Evolutionary conservation across 2,113 vertebrate species (phyloP), one percentile per base, ranked within the genome.

Genomic region (Lethenteron reissneri): DNA sequence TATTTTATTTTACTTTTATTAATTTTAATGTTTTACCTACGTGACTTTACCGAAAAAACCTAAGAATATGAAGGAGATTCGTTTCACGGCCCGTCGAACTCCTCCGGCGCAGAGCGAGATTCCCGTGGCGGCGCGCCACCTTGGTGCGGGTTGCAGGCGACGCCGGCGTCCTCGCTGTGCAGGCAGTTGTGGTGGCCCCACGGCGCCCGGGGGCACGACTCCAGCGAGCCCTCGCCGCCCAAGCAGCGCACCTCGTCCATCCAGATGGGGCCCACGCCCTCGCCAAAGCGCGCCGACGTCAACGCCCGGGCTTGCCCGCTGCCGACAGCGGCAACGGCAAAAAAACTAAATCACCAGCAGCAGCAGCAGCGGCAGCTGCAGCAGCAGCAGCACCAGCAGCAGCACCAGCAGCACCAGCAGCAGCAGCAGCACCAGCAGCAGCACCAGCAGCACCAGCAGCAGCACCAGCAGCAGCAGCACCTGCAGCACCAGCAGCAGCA

Each of bases 171-270:
- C 75, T 83, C 79, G 58, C 80, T 78, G 72, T 82, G 85, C 73
- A 80, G 81, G 80, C 88, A 92, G 80, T 81, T 82, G 76, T 78
- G 81, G 74, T 76, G 76, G 11, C 80, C 79, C 13, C 82, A 79
- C 12, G 82, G 79, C 7, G 82, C 82, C 70, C 78, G 84, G 76
- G 79, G 79, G 3, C 88, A 90, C 56, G 89, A 80, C 57, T 79
- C 83, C 74, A 87, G 82, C 0, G 82, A 82, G 15, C 75, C 80
- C 79, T 92, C 89, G 2, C 79, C 82, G 64, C 89, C 89, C 1
- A 81, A 85, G 80, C 89, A 92, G 75, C 85, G 83, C 72, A 90
- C n/a, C 6, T 82, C 82, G 77, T 84, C 79, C 76, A 90, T 78
- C 76, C 89, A 86, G 74, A 88, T 80, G 56, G 85, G 84, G 5